Evolutionary conservation across 2,113 vertebrate genomes (phyloP), one percentile per base, ranked within the genome.

Genomic region (Columbina picui): DNA sequence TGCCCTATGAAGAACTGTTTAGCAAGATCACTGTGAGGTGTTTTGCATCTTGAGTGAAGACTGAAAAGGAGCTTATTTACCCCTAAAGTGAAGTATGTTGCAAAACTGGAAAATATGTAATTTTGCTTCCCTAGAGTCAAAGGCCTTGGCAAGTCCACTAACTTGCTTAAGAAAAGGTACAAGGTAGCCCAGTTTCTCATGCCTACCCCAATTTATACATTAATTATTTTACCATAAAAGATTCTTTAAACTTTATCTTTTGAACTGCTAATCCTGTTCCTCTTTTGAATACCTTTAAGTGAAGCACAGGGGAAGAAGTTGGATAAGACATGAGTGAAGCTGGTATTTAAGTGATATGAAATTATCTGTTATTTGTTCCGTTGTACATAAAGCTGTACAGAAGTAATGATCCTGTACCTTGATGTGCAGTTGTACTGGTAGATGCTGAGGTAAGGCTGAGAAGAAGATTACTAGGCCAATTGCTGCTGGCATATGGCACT

Each of bases 31-130:
- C 81, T 56, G 75, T 63, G 93, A 95, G 84, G 80, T 75, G 43
- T 92, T 97, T 95, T 92, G 82, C 90, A 71, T 90, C 55, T 77
- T 90, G 93, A 95, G 81, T 89, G 86, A 84, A 84, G 75, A 71
- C 47, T 89, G 75, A 82, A 86, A 92, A 90, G 84, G 36, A 89
- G 39, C 56, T 91, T 90, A 92, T 95, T 96, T 91, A 93, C 64
- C 78, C 52, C 77, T 87, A 30, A 92, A 96, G 77, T 94, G 68
- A 94, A 94, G 21, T 50, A 57, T 89, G 84, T 84, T 94, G 91
- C 84, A 86, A 56, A 93, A 89, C 92, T 95, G 91, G 94, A 97
- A 97, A 95, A 89, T 41, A 61, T 30, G 56, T 63, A 76, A 57
- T 56, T 65, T 38, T 94, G 61, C 49, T 94, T 53, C 73, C 82